Evolutionary conservation across 2,888 invertebrate genomes (phyloP).

Genomic region (Pilophorus perplexus): DNA sequence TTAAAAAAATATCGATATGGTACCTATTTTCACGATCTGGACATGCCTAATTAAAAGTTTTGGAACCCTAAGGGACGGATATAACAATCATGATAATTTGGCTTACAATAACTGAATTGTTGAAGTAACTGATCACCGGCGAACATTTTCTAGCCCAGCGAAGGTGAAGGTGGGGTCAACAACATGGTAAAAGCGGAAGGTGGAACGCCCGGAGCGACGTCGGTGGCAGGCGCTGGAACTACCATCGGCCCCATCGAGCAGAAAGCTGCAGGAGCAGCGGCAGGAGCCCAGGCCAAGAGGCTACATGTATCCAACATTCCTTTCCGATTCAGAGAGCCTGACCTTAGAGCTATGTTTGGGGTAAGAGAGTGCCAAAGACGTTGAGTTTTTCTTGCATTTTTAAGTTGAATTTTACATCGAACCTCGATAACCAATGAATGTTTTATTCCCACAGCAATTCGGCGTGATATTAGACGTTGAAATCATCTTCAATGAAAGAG

Average conservation of each 20-base stretch:
- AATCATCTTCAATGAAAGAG: constrained; percentile 99
- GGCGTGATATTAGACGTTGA: constrained; percentile 98
- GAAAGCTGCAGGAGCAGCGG: constrained; percentile 50
- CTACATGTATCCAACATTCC: constrained; percentile 99
- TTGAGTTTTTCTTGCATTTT: too few species aligned
- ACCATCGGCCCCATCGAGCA: constrained; percentile 31
- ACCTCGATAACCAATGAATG: too few species aligned
- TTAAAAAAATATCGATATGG: too few species aligned
- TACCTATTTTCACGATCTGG: too few species aligned
- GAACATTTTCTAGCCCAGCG: constrained; percentile 38
- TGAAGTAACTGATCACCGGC: too few species aligned
- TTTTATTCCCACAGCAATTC: constrained; percentile 79
- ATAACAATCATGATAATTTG: too few species aligned
- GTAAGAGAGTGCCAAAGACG: constrained; percentile 62
- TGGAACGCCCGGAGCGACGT: constrained; percentile 28
- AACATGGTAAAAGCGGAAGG: constrained; percentile 18
- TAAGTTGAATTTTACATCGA: too few species aligned
- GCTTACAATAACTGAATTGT: too few species aligned
- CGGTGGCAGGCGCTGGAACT: constrained; percentile 4
- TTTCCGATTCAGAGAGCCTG: constrained; percentile 98
- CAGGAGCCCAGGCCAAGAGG: constrained; percentile 74
- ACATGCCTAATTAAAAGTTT: too few species aligned
- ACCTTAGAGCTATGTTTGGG: constrained; percentile 96
- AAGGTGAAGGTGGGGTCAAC: constrained; percentile 40
- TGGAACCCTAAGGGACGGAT: too few species aligned